Percentiles rank a stretch among this genome's conserved stretches.
Conservation (phyloP, 2,797 vertebrate species). For the Fistularia commersonii region DNA sequence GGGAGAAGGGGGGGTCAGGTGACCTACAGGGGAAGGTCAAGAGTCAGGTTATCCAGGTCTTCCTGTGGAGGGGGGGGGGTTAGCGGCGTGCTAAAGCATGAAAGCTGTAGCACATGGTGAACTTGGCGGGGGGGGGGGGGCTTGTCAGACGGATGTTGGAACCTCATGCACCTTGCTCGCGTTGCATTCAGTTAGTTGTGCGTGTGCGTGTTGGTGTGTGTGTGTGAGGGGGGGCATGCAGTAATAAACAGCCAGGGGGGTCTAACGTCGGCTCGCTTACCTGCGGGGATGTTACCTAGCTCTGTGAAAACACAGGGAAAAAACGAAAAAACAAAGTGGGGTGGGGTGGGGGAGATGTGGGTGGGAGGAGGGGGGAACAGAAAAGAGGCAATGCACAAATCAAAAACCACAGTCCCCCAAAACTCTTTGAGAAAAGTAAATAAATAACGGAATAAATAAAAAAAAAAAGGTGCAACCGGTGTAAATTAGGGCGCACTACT, state of each 20-base stretch:
- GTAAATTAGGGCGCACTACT: constrained; percentile 30
- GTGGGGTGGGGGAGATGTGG: no score
- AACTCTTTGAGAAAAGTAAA: constrained; percentile 19
- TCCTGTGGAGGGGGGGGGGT: constrained; percentile 48
- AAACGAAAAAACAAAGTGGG: constrained; percentile 38
- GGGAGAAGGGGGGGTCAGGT: constrained; percentile 16
- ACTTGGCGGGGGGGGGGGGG: constrained; percentile 26
- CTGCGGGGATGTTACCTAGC: constrained; percentile 92
- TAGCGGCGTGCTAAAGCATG: constrained; percentile 63
- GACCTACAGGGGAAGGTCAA: constrained; percentile 35
- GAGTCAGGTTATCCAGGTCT: constrained; percentile 25
- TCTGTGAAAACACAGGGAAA: constrained; percentile 81
- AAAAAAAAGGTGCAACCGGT: constrained; percentile 37
- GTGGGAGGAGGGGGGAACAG: constrained; percentile 49
- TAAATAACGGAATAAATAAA: not conserved
- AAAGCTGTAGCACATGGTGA: constrained; percentile 52
- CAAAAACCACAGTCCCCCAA: constrained; percentile 80
- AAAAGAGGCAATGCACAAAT: constrained; percentile 87
- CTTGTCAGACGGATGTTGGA: constrained; percentile 56
- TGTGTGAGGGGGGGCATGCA: constrained; percentile 84
- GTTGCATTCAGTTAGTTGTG: constrained; percentile 70
- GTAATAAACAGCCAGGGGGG: constrained; percentile 73
- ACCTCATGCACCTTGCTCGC: constrained; percentile 74
- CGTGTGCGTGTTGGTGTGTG: constrained; percentile 10
- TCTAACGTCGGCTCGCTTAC: constrained; percentile 86